These are phyloP conservation scores for Phlogophora meticulosa DNA, from an alignment of 2,888 invertebrate genomes.

Conservation along the genomic window DNA sequence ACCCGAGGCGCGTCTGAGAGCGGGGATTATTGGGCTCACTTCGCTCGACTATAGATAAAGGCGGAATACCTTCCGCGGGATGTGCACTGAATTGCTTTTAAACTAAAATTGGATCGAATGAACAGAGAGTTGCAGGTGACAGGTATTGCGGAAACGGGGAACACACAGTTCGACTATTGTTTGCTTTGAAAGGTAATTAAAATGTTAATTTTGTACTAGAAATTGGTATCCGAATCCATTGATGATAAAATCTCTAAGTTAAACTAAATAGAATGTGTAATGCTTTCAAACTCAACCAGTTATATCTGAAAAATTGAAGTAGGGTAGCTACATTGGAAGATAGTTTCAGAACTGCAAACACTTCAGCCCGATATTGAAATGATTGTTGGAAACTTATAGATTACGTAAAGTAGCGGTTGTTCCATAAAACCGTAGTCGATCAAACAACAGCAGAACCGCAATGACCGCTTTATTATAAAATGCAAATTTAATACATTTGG, in stretches of 20 bases:
- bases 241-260: not conserved
- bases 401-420: not conserved
- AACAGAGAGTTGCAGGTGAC: constrained; percentile 41
- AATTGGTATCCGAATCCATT: not conserved
- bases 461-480: not conserved
- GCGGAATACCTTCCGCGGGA: constrained; percentile 48
- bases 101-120: constrained; percentile 48
- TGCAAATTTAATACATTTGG: not conserved
- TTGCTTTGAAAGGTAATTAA: not conserved
- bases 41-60: constrained; percentile 54
- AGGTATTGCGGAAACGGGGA: not conserved
- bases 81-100: constrained; percentile 61
- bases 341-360: constrained; percentile 5
- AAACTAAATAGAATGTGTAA: not conserved
- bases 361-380: not conserved
- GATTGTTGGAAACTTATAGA: not conserved
- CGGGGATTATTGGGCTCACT: constrained; percentile 61
- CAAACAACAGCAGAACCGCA: not conserved
- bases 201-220: not conserved
- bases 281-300: not conserved
- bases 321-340: not conserved
- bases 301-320: not conserved
- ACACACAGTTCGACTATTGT: constrained; percentile 9
- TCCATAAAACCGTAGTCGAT: not conserved
- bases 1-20: constrained; percentile 49